Conservation (phyloP, 2,113 vertebrate species). For the Barbus barbus region DNA sequence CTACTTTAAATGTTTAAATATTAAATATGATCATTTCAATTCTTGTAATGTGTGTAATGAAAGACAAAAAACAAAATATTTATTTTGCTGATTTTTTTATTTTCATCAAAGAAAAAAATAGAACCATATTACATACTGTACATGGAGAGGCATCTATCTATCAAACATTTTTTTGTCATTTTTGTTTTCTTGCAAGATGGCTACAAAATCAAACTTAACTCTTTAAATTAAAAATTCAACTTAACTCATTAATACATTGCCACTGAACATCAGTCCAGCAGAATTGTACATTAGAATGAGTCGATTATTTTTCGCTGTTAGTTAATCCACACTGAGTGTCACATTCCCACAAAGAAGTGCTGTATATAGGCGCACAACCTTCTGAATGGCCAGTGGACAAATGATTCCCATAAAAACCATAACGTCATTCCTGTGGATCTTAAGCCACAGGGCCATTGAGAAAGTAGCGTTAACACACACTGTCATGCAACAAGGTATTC, state of each 20-base stretch:
- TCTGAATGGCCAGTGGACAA: slow-evolving; percentile 17
- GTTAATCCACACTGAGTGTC: background rate
- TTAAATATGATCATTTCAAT: background rate
- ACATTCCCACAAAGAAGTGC: slow-evolving; percentile 8
- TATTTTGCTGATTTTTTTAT: slow-evolving; percentile 49
- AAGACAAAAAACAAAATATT: slow-evolving; percentile 11
- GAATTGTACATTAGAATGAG: slow-evolving; percentile 7
- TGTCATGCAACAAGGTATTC: slow-evolving; percentile 28
- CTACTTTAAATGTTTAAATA: background rate
- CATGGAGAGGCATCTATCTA: slow-evolving; percentile 43
- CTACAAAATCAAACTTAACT: slow-evolving; percentile 51
- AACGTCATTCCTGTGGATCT: slow-evolving; percentile 2
- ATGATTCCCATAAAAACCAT: background rate
- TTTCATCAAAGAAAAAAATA: slow-evolving; percentile 53
- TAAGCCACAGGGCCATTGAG: background rate
- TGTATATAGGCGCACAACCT: background rate
- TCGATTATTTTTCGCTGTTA: slow-evolving; percentile 5
- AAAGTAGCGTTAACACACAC: background rate
- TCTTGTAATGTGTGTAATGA: background rate
- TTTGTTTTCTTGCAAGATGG: slow-evolving; percentile 65
- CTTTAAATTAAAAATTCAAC: too few relatives aligned
- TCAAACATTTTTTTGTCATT: slow-evolving; percentile 34
- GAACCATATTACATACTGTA: background rate
- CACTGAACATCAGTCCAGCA: slow-evolving; percentile 16
- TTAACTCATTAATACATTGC: slow-evolving; percentile 17